Evolutionary conservation across 35 echinoderm and acorn worm species (phyloP), one percentile per base, ranked within the genome.

Genomic region (Chiridota heheva): DNA sequence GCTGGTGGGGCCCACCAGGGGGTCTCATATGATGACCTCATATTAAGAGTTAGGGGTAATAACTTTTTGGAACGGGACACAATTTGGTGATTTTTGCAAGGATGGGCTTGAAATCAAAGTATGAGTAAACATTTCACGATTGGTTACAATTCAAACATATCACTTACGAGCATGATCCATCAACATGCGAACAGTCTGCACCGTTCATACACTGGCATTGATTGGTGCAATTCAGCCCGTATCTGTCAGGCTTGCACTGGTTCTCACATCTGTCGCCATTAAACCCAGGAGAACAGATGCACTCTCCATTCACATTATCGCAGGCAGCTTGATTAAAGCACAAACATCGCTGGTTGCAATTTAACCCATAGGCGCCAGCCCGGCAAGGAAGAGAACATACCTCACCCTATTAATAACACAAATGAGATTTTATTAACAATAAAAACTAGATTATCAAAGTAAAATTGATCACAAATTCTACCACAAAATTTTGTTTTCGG

Each of bases 161-260:
- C 15, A 70, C 88, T 86, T 81, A 96, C 85, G 46, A 81, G 81
- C 95, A 98, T 25, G 53, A 67, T 5, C 95, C 95, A 77, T 98
- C 89, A 17, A 68, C 62, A 16, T 81, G 60, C 18, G 89, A 91
- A 34, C 95, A 98, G 1, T 36, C 59, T 42, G 78, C 94, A 3
- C 73, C 94, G 68, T 97, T 97, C 55, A 74, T 72, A 36, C 94
- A 97, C 36, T 72, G 58, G 46, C 94, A 97, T 28, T n/a, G 24
- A 44, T 61, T 43, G 20, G n/a, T 12, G 62, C 94, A 97, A 36
- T 91, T 40, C 17, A 48, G 28, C 1, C 94, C 94, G 40, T 73
- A 97, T 31, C 32, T 85, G 1, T 85, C 88, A n/a, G 69, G 65
- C 2, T 43, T 41, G 36, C 94, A 97, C 16, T 83, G 84, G 63